Evolutionary conservation across 2,797 vertebrate genomes (phyloP).

Genomic region (Thalassophryne amazonica): DNA sequence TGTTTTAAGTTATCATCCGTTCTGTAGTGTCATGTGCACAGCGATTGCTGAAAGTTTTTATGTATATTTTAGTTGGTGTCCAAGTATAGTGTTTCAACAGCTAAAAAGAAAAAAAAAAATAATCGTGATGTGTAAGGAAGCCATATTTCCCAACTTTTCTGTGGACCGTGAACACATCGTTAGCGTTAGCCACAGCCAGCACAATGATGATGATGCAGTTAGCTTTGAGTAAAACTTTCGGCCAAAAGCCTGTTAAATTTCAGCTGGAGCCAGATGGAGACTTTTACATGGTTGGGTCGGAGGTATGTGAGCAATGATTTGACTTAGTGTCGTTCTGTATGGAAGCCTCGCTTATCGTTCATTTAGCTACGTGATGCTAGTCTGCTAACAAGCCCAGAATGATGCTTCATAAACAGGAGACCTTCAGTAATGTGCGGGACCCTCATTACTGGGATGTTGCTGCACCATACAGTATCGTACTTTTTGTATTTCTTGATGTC

Average conservation of each 20-base stretch:
- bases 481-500: no score
- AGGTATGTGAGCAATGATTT: slow-evolving; percentile 74
- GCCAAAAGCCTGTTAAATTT: slow-evolving; percentile 97
- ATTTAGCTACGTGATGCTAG: slow-evolving; percentile 32
- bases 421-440: no score
- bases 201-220: slow-evolving; percentile 80
- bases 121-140: no score
- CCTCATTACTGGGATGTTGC: no score
- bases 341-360: slow-evolving; percentile 2
- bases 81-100: no score
- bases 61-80: background rate
- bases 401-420: slow-evolving; percentile 48
- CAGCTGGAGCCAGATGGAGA: slow-evolving; percentile 97
- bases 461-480: no score
- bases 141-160: slow-evolving; percentile 20
- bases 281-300: slow-evolving; percentile 97
- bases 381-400: slow-evolving; percentile 40
- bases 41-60: background rate
- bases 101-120: no score
- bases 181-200: no score
- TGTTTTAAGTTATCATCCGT: background rate
- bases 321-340: background rate
- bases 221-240: slow-evolving; percentile 96
- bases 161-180: background rate
- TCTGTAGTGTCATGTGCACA: accelerated